These are phyloP conservation scores for Archips crataeganus DNA, from an alignment of 2,888 invertebrate species.

Conservation along the genomic window DNA sequence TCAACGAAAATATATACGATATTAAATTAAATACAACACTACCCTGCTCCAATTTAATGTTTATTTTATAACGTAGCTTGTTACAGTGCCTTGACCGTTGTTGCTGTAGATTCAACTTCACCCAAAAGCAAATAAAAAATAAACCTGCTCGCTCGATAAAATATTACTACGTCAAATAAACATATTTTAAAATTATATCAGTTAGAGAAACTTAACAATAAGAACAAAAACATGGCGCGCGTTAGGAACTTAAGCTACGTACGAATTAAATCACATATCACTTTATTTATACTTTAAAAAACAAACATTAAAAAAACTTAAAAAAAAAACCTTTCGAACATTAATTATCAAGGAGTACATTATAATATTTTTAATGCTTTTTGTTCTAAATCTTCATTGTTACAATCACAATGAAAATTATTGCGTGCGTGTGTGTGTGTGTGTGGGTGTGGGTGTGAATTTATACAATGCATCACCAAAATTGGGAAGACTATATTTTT, in stretches of 20 bases:
- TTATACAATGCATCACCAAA: background rate
- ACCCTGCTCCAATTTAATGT: background rate
- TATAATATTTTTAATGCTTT: background rate
- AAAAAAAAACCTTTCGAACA: constrained; percentile 17
- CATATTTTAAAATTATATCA: constrained; percentile 20
- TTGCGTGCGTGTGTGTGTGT: background rate
- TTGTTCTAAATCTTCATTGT: background rate
- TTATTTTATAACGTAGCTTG: background rate
- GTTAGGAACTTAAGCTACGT: constrained; percentile 56
- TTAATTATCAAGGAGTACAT: background rate
- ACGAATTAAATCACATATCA: constrained; percentile 45
- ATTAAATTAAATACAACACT: background rate
- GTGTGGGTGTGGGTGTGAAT: background rate
- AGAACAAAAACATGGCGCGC: constrained; percentile 53
- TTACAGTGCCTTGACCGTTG: background rate
- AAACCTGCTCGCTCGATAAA: background rate
- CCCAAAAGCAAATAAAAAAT: background rate
- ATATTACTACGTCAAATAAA: background rate
- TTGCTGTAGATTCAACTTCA: background rate
- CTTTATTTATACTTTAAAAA: constrained; percentile 4
- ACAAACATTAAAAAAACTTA: constrained; percentile 17
- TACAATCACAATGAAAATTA: background rate
- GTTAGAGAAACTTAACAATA: constrained; percentile 55
- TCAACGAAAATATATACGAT: background rate
- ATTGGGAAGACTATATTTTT: background rate